A percentile compares a stretch with the other conserved stretches of the same genome.
Evolutionary conservation across 2,797 vertebrate genomes (phyloP).

Genomic region (Buphagus erythrorhynchus): DNA sequence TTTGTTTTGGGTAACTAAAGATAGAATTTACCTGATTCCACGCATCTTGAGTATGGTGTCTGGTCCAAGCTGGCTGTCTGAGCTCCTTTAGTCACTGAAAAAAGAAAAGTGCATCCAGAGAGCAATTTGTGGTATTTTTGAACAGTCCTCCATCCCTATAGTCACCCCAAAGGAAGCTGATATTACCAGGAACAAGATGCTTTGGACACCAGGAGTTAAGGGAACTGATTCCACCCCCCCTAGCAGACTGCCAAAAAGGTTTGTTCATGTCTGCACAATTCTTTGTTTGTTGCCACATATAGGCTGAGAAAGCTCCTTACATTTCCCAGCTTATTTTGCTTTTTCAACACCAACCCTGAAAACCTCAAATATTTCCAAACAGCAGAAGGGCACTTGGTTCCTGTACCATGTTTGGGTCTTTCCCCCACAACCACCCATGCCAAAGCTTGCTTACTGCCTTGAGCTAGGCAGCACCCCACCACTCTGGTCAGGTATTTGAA

Average conservation of each 20-base stretch:
- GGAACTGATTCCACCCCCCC: fast-evolving
- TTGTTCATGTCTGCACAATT: not conserved
- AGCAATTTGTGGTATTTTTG: not conserved
- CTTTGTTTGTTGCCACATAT: not conserved
- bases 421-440: not conserved
- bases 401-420: not conserved
- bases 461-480: not conserved
- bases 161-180: not conserved
- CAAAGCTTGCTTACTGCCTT: not conserved
- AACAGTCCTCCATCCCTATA: not conserved
- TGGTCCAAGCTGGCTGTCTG: not conserved
- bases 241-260: not conserved
- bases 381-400: not conserved
- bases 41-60: not conserved
- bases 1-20: not conserved
- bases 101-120: not conserved
- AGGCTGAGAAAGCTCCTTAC: not conserved
- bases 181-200: not conserved
- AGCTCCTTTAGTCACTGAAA: not conserved
- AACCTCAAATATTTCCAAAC: not conserved
- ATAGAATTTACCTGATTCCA: not conserved
- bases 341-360: not conserved
- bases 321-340: not conserved
- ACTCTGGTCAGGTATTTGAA: not conserved
- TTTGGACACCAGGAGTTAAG: not conserved